A percentile compares a stretch with the other conserved stretches of the same genome.
Evolutionary conservation across 2,113 vertebrate species (phyloP).

Genomic region (Albula goreensis): DNA sequence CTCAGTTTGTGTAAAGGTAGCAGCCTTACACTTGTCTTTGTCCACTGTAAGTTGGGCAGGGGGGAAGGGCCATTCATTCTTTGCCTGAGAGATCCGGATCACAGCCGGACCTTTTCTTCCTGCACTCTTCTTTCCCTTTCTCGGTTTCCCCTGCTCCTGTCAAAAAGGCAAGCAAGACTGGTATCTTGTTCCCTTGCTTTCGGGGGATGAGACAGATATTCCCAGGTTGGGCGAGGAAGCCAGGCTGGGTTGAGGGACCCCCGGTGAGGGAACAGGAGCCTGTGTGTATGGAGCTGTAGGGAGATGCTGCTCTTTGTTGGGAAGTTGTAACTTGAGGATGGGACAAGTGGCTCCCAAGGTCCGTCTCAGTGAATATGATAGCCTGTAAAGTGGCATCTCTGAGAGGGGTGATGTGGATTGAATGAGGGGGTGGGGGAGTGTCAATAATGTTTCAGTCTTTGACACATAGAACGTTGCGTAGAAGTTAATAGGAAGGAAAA

Average conservation of each 20-base stretch:
- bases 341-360: not conserved
- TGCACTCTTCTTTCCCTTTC: not conserved
- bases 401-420: not conserved
- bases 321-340: slow-evolving; percentile 17
- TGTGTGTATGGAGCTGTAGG: not conserved
- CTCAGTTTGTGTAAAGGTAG: not conserved
- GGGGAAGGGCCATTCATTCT: not conserved
- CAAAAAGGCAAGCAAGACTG: not conserved
- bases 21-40: not conserved
- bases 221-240: not conserved
- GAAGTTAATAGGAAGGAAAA: not conserved
- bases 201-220: slow-evolving; percentile 13
- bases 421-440: not conserved
- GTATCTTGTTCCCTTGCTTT: slow-evolving; percentile 17
- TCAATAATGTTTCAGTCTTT: not conserved
- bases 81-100: not conserved
- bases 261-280: not conserved
- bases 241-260: not conserved
- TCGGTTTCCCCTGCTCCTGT: not conserved
- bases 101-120: not conserved
- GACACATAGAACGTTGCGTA: not conserved
- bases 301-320: slow-evolving; percentile 9
- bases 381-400: not conserved
- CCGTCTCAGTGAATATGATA: slow-evolving; percentile 15
- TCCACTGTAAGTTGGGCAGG: not conserved